Base-by-base conservation (phyloP, 2,113 vertebrate species). In the Raja brachyura region DNA sequence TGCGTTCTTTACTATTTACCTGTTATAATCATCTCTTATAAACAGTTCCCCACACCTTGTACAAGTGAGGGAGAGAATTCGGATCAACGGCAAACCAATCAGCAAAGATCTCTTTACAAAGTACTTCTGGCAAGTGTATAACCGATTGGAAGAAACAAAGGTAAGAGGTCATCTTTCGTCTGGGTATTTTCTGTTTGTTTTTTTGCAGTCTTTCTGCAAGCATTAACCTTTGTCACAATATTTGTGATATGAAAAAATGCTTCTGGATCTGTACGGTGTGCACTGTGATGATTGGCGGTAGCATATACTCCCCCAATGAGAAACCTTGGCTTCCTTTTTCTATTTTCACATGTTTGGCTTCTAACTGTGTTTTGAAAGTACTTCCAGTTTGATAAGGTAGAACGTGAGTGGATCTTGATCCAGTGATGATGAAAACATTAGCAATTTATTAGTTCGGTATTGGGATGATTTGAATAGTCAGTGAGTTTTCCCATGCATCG, bases 41-140 rank as follows among this genome's bases (percentile, higher is more conserved):
- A 94, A 22, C 94, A 99, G 99, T 95, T 99, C 99, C 48, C 99
- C 99, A 28, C 99, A 99, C 95, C 95, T 99, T 94, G 98, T 99
- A 16, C 97, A 99, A 95, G 99, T 99, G 61, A 97, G 98, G 0
- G 99, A 99, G 95, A 96, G 99, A 95, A 99, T 99, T 94, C 96
- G 98, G 13, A 98, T 99, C 94, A 97, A 99, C 0, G 99, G 98
- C 73, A 96, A 97, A 95, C 98, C 98, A 61, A 97, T 99, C 94
- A 97, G 97, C 93, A 98, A 96, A 14, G 97, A 99, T 56, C 97
- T 98, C 63, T 99, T 99, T 95, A 97, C 96, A 93, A 98, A 98
- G 94, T 97, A 99, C 94, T 99, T 99, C 95, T 99, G 98, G 98
- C 96, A 96, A 93, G 96, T 99, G 93, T 99, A 98, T 76, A 97